Evolutionary conservation across 2,888 invertebrate species (phyloP).

Genomic region (Nudaria mundana): DNA sequence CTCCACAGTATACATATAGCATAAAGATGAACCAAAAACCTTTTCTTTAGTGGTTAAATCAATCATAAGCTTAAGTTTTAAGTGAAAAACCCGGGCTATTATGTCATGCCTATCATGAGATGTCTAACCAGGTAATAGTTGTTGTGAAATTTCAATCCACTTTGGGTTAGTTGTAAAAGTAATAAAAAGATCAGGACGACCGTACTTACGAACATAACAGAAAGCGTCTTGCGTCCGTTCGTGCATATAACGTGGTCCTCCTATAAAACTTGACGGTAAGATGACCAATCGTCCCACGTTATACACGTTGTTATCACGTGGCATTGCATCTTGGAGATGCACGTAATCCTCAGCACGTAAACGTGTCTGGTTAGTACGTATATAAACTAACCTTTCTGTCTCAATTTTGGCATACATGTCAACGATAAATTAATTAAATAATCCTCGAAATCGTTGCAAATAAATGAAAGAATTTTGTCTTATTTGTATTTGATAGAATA

Average conservation of each 20-base stretch:
- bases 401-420: constrained; percentile 28
- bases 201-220: constrained; percentile 31
- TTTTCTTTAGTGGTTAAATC: too few relatives aligned
- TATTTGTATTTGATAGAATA: constrained; percentile 34
- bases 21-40: too few relatives aligned
- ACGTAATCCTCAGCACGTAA: constrained; percentile 20
- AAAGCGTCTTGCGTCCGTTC: constrained; percentile 34
- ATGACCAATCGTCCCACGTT: constrained; percentile 14
- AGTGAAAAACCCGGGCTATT: too few relatives aligned
- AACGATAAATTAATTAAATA: constrained; percentile 19
- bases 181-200: too few relatives aligned
- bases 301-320: constrained; percentile 14
- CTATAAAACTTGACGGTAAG: constrained; percentile 15
- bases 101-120: constrained; percentile 9
- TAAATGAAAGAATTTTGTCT: constrained; percentile 17
- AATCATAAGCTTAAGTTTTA: too few relatives aligned
- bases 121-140: constrained; percentile 10
- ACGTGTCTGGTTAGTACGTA: constrained; percentile 19
- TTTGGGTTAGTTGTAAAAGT: too few relatives aligned
- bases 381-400: constrained; percentile 16
- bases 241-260: constrained; percentile 22
- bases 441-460: constrained; percentile 10
- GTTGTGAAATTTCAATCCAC: constrained; percentile 15
- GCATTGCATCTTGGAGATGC: constrained; percentile 24
- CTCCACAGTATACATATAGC: too few relatives aligned